Base-by-base conservation (phyloP, 2,797 vertebrate genomes). In the Helostoma temminkii region DNA sequence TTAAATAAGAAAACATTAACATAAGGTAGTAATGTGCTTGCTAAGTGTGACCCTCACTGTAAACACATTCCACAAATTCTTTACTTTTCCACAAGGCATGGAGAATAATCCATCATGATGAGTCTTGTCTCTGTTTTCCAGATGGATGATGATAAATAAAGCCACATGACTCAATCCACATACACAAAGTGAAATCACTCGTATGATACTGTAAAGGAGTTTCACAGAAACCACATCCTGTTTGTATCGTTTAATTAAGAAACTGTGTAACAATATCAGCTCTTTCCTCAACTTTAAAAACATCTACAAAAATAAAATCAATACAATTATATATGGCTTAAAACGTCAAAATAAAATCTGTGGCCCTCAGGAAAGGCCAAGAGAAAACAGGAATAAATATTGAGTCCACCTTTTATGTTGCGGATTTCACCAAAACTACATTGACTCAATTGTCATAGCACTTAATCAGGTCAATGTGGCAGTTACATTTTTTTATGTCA, bases 201-300 rank as follows among this genome's bases (percentile, higher is more conserved):
- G 19, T 16, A 3, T 65, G 84, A 88, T 0, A 21, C 2, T 0
- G 36, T 10, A 41, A 75, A 61, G 19, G 19, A 82, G 82, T 86
- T 74, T 83, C 87, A 78, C 67, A 82, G 82, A 84, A 71, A 87
- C 78, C 42, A 2, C 9, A 37, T 34, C 11, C 9, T 57, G 24
- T 25, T 26, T 74, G 76, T 26, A 62, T 21, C 2, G 24, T 90
- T 89, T 89, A 89, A 86, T 89, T 45, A 71, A 18, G 1, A 78
- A 80, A 73, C 18, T 6, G 46, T 30, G 48, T 56, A 84, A 72
- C 73, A 80, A 30, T 12, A 0, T 0, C 28, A 28, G 1, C 3
- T 57, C 6, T 3, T 21, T 19, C 8, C 42, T 18, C 11, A 9
- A 25, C 8, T 22, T 56, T 16, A 24, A 50, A 43, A 41, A 18